Evolutionary conservation across 2,888 invertebrate genomes (phyloP), one percentile per base, ranked within the genome.

Genomic region (Philonicus albiceps): DNA sequence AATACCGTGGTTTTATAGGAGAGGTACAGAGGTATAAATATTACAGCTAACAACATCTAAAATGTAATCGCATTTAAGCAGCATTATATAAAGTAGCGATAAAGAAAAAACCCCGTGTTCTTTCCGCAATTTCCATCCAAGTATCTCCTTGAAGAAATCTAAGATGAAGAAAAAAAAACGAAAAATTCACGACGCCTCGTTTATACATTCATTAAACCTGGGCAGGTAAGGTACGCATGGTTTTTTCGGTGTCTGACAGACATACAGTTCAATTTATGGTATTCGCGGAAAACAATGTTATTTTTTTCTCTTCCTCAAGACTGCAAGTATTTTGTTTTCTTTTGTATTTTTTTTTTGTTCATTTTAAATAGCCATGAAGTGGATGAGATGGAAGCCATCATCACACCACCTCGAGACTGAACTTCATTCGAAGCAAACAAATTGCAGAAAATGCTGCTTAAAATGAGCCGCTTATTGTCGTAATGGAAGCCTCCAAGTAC

Each of bases 401-500:
- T 64, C 19, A 8, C 64, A 64, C 22, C 64, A 64, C 19, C 64
- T 64, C 13, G 11, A 11, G 27, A 2, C 64, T 64, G 22, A 64
- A 64, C 64, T 64, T 64, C 64, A 64, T 64, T 64, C 22, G 64
- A 64, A 64, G 27, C 27, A 64, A 64, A 64, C 64, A 64, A 64
- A 64, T 64, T 64, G 64, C 64, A 64, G 64, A 64, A 64, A 64
- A 64, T 64, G 22, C 64, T 64, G 64, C 64, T 64, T 64, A 64
- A 64, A 64, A 64, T 64, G 64, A 64, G 64, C 64, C 64, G 64
- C 64, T 64, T 64, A 64, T 64, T 27, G 64, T 64, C 64, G 64
- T 64, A 64, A 64, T 64, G 27, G 27, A 27, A 64, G 64, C 64
- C 76, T 76, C 40, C 76, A 37, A 76, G 76, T 76, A 76, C 76